Conservation (phyloP, 2,113 vertebrate genomes). For the Formicarius rufipectus region DNA sequence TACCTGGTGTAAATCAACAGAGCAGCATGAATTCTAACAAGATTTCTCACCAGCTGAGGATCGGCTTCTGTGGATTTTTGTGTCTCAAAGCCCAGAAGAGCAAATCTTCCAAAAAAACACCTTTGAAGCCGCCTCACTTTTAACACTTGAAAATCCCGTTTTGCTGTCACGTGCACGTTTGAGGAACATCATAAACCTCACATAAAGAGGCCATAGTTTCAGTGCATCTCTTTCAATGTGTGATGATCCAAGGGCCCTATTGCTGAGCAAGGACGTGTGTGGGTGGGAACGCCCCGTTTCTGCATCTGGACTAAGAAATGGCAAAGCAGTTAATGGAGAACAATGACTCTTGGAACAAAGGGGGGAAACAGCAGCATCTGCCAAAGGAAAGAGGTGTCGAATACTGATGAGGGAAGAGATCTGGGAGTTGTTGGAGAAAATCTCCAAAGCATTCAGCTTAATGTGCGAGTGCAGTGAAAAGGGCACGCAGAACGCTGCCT, state of each 20-base stretch:
- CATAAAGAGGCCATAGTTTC: not conserved
- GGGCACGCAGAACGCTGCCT: constrained; percentile 38
- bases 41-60: constrained; percentile 24
- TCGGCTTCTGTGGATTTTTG: not conserved
- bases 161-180: not conserved
- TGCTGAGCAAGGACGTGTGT: not conserved
- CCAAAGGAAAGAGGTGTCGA: constrained; percentile 59
- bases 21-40: not conserved
- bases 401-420: constrained; percentile 72
- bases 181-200: constrained; percentile 26
- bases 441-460: constrained; percentile 71
- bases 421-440: constrained; percentile 71
- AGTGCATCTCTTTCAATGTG: constrained; percentile 2
- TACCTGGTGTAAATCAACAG: constrained; percentile 47
- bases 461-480: constrained; percentile 56
- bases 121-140: constrained; percentile 11
- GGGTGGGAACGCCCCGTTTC: not conserved
- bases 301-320: constrained; percentile 62
- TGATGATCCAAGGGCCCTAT: not conserved
- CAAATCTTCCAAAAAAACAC: not conserved
- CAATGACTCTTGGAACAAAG: constrained; percentile 71
- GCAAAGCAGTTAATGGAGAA: constrained; percentile 62
- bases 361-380: constrained; percentile 60
- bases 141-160: not conserved
- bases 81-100: not conserved